phyloP scores from a whole-genome alignment of 2,888 invertebrate genomes.

The Brachypalpus laphriformis region DNA sequence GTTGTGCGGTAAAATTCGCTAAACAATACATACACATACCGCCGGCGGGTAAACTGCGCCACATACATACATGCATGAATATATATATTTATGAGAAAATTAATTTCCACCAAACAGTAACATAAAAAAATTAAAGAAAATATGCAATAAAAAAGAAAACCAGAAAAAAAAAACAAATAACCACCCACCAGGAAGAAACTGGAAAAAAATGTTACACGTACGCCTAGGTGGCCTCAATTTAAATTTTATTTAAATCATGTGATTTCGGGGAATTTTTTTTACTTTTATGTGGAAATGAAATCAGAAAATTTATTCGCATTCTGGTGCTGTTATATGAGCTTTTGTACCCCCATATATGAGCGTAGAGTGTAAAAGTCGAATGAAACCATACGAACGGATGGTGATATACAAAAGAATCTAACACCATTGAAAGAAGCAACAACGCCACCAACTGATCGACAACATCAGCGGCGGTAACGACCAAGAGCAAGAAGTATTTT shows the following conservation, averaged over 20 bases:
- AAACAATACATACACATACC: constrained; percentile 16
- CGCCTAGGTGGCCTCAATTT: constrained; percentile 55
- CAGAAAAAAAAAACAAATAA: constrained; percentile 8
- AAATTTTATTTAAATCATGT: constrained; percentile 25
- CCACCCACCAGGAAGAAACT: background rate
- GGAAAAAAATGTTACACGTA: constrained; percentile 51
- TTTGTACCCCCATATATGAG: constrained; percentile 14
- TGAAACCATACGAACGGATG: constrained; percentile 23
- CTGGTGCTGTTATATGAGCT: constrained; percentile 33
- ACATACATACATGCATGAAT: background rate
- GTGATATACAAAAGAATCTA: constrained; percentile 19
- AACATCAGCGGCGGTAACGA: constrained; percentile 35
- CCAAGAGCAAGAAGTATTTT: constrained; percentile 18
- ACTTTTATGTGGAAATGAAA: constrained; percentile 48
- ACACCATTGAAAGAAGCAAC: constrained; percentile 15
- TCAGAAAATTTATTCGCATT: constrained; percentile 60
- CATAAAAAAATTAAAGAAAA: constrained; percentile 2
- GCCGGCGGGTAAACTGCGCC: background rate
- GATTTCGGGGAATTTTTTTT: constrained; percentile 34
- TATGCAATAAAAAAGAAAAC: background rate
- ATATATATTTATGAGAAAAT: constrained; percentile 7
- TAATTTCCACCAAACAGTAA: constrained; percentile 37
- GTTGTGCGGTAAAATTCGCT: constrained; percentile 19
- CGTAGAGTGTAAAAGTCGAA: constrained; percentile 22
- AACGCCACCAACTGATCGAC: constrained; percentile 20